Base-by-base conservation (phyloP, 35 echinoderm and acorn worm species). In the Apostichopus japonicus region DNA sequence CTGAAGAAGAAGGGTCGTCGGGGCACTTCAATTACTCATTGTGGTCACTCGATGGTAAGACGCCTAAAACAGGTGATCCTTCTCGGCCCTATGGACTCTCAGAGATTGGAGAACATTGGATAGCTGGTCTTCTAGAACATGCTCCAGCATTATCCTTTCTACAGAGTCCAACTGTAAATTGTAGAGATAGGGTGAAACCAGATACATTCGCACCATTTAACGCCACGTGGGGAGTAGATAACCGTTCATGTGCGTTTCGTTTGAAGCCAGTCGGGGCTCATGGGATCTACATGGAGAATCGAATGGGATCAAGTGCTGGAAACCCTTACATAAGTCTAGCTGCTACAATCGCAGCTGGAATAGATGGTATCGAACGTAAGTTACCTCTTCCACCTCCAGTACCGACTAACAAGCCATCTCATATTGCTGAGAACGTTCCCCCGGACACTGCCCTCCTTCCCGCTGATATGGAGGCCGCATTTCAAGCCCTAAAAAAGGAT, bases 261-360 rank as follows among this genome's bases (percentile, higher is more conserved):
- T 67, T 95, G n/a, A 92, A 93, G 55, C n/a, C 44, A 19, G 65
- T 80, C 8, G 94, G 94, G 6, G 59, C 53, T 5, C 51, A 83
- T 16, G 94, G 94, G 10, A 73, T 55, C 14, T 93, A 90, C 87
- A 10, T 93, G 51, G 94, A 95, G 77, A 90, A 95, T 83, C 91
- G 94, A 13, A 25, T 95, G 9, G 94, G 94, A 24, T 86, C 90
- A 57, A 88, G 80, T n/a, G 94, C 78, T 5, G 79, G 90, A 21
- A 95, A 95, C 53, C 94, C 94, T 15, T 95, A 95, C 56, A 83
- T 95, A 22, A 65, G 87, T 54, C 57, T 95, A 0, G 91, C 94
- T 8, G 94, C 89, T 22, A 93, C 86, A 15, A 89, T 95, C 1
- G 90, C 92, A 52, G 94, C 94, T 21, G 94, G 94, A 16, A 93